A percentile compares a stretch with the other conserved stretches of the same genome.
Conservation (phyloP, 2,797 vertebrate species). For the Pseudochirops cupreus region DNA sequence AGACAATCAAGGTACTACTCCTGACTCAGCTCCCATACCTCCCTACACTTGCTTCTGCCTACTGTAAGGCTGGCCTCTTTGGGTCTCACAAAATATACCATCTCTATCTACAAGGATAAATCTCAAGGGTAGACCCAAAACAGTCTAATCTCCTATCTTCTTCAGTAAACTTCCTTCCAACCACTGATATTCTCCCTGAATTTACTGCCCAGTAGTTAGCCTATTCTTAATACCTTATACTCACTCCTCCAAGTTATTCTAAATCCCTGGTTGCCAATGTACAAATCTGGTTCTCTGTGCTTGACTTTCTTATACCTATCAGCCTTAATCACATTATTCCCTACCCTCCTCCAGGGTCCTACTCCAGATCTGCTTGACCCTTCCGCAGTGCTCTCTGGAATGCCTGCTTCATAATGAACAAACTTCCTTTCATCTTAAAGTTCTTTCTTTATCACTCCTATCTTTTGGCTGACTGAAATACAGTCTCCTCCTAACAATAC, state of each 20-base stretch:
- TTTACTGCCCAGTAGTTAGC: neutral
- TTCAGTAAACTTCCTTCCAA: neutral
- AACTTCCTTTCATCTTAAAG: neutral
- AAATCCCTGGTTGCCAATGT: neutral
- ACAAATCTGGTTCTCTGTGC: neutral
- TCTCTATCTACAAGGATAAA: neutral
- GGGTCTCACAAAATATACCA: neutral
- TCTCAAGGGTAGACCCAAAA: neutral
- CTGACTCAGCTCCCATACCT: neutral
- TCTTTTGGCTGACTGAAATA: neutral
- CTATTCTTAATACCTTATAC: neutral
- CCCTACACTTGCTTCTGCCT: neutral
- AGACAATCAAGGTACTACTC: neutral
- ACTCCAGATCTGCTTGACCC: neutral
- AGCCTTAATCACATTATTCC: neutral
- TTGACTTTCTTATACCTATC: neutral
- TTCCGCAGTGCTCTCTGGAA: neutral
- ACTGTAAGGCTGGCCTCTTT: neutral
- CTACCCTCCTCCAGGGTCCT: neutral
- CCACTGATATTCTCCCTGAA: neutral
- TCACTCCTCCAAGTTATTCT: neutral
- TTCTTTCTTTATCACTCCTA: neutral
- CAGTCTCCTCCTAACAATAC: neutral
- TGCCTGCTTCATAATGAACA: neutral
- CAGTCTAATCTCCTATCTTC: neutral